These are phyloP conservation scores for Battus philenor DNA, from an alignment of 1,140 invertebrate genomes.

Conservation along the genomic window DNA sequence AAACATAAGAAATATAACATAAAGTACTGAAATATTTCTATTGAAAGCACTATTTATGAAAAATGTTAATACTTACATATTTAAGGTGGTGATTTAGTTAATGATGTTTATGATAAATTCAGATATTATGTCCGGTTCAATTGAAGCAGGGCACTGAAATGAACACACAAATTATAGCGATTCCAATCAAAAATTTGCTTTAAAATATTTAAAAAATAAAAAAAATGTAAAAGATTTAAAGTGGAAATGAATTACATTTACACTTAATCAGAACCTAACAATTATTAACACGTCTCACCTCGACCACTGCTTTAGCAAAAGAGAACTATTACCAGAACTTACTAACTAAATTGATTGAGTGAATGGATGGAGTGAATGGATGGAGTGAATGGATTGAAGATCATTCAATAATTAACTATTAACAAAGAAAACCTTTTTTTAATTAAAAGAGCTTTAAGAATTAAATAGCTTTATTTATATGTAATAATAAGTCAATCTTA, in stretches of 20 bases:
- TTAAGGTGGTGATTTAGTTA: conserved; percentile 27
- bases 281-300: conserved; percentile 49
- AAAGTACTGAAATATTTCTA: too few relatives aligned
- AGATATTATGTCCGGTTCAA: conserved; percentile 36
- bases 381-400: too few relatives aligned
- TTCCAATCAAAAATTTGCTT: not conserved
- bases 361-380: too few relatives aligned
- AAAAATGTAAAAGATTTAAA: too few relatives aligned
- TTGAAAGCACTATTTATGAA: not conserved
- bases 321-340: conserved; percentile 36
- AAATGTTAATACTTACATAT: conserved; percentile 47
- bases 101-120: conserved; percentile 43
- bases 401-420: too few relatives aligned
- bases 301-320: conserved; percentile 56
- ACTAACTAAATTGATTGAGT: too few relatives aligned
- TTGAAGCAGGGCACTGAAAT: conserved; percentile 57
- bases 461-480: too few relatives aligned
- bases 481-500: too few relatives aligned
- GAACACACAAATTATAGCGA: conserved; percentile 20
- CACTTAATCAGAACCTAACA: conserved; percentile 4
- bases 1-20: too few relatives aligned
- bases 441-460: too few relatives aligned
- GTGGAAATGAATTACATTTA: too few relatives aligned
- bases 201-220: not conserved
- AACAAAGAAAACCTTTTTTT: too few relatives aligned